A percentile compares a stretch with the other conserved stretches of the same genome.
Evolutionary conservation across 2,797 vertebrate genomes (phyloP).

Genomic region (Chlorospingus flavigularis): DNA sequence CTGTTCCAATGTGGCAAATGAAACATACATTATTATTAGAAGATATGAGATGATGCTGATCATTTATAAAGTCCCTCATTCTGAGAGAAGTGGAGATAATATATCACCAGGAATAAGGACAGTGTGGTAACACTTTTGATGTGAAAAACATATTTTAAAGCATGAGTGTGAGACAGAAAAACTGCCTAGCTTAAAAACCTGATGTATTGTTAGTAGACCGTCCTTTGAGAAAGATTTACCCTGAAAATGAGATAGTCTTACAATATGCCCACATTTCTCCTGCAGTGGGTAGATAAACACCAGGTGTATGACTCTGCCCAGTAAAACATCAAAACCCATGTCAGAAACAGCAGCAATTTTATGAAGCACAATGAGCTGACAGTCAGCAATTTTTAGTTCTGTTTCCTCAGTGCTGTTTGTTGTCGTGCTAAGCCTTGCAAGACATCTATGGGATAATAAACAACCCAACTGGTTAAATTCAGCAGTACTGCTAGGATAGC

Average conservation of each 20-base stretch:
- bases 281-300: neutral
- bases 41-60: neutral
- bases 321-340: neutral
- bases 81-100: neutral
- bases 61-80: neutral
- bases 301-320: neutral
- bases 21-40: slow-evolving; percentile 33
- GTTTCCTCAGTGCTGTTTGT: neutral
- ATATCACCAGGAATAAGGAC: neutral
- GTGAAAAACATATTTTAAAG: slow-evolving; percentile 10
- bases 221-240: neutral
- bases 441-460: neutral
- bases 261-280: neutral
- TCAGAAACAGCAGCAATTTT: neutral
- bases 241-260: neutral
- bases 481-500: neutral
- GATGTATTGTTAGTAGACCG: neutral
- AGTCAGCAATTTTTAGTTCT: neutral
- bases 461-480: neutral
- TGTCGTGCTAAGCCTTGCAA: neutral
- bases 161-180: neutral
- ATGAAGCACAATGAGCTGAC: neutral
- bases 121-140: neutral
- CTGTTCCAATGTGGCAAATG: slow-evolving; percentile 11
- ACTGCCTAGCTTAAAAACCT: neutral